Evolutionary conservation across 2,113 vertebrate genomes (phyloP), one percentile per base, ranked within the genome.

Genomic region (Triplophysa tibetana): DNA sequence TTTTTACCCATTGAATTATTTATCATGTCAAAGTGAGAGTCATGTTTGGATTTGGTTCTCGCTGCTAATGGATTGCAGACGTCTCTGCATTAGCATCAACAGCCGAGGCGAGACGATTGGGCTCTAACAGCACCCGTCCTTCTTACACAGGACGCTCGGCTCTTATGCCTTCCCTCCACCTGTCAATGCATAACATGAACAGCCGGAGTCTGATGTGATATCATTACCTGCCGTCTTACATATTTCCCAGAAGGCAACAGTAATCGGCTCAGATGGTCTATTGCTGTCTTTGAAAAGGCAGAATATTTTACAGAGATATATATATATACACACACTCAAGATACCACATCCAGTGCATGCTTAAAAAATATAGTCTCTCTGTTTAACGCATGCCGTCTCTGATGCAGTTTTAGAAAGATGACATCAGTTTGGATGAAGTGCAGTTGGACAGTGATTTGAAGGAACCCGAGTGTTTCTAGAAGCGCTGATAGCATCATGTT

Each of bases 11-110:
- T 75, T 75, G 16, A 75, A 75, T 75, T 63, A 75, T 63, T 75
- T 75, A 63, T 63, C 58, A 48, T n/a, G 73, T 75, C 73, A 75
- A 48, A 75, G 73, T 63, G 72, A 26, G 58, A 16, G 73, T 63
- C 58, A 50, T 62, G 19, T 75, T 74, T 74, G 70, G 56, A 10
- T 74, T 74, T 9, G 56, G 41, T 29, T 74, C 56, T 61, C 70
- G 19, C 38, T 45, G 23, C 73, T 75, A 75, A 75, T 75, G 73
- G 73, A 48, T 26, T 63, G 26, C 58, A 75, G 73, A 61, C 41
- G 48, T 62, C 60, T 75, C 62, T 75, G 70, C 73, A 63, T 75
- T 63, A 75, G 58, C 41, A 8, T 29, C 73, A 63, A 43, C 41
- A 13, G 26, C 23, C 41, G 62, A 48, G 60, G 63, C 2, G 10